Base-by-base conservation (phyloP, 2,797 vertebrate species). In the Silurus lanzhouensis region DNA sequence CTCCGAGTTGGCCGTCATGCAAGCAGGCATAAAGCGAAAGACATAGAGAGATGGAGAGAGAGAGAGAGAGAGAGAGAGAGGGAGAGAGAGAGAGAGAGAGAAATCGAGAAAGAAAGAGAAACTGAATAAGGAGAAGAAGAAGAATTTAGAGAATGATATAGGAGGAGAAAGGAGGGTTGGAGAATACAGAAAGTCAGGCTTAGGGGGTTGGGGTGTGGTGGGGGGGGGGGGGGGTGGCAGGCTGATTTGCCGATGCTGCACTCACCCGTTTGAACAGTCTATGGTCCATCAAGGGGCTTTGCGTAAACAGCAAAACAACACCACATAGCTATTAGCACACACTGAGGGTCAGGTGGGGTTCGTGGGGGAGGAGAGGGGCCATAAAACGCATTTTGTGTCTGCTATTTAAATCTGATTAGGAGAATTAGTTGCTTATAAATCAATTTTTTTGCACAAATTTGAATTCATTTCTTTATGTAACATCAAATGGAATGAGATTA, bases 271-370 rank as follows among this genome's bases (percentile, higher is more conserved):
- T 98, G 96, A 97, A 97, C 96, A 97, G 98, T 95, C 98, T 98
- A 97, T 96, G 97, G 96, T 99, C 98, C 98, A 98, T 97, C 97
- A 99, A 98, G 95, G 98, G 98, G 98, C 98, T 99, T 99, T 95
- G 95, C 96, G 91, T 92, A 93, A 95, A 97, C 96, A 96, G 97
- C 95, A 97, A 99, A 98, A 99, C 97, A 98, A 99, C 94, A 98
- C 95, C 97, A 97, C 92, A 97, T 91, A 96, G 95, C 97, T 96
- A 97, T 99, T 99, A 99, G 97, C 96, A 96, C 84, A 94, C 90
- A 87, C 94, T 88, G 87, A 85, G 86, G 90, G 91, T 91, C 89
- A 88, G 90, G 88, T 83, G 91, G 95, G 95, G 85, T 67, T 55
- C 67, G 25, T n/a, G 48, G 17, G 48, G 20, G 12, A 89, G 85